Percentiles rank a stretch among this genome's conserved stretches.
phyloP scores from a whole-genome alignment of 2,888 invertebrate genomes.

The Hirtodrosophila trivittata region DNA sequence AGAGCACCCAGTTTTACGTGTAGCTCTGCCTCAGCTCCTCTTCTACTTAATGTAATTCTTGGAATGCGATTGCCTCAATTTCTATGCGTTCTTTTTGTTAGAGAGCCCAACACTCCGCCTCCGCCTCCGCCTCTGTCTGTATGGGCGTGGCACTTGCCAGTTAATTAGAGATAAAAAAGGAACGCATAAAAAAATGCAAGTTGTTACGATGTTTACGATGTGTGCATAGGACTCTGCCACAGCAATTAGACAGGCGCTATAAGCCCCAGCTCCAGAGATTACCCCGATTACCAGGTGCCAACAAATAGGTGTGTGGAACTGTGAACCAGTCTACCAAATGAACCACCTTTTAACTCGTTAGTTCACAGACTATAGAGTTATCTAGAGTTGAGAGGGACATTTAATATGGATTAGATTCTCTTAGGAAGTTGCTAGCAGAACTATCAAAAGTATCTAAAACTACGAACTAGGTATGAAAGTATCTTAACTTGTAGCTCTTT shows the following conservation, averaged over 20 bases:
- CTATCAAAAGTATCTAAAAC: too few relatives aligned
- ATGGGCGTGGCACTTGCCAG: constrained; percentile 20
- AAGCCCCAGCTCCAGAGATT: constrained; percentile 4
- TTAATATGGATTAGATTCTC: too few relatives aligned
- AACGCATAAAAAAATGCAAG: constrained; percentile 45
- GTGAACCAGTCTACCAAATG: too few relatives aligned
- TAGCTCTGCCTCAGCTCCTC: not conserved
- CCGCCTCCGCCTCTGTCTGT: not conserved
- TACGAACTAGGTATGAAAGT: too few relatives aligned
- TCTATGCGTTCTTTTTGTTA: constrained; percentile 25
- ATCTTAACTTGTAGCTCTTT: too few relatives aligned
- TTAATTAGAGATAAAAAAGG: constrained; percentile 25
- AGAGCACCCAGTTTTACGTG: constrained; percentile 16
- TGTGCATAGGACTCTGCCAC: constrained; percentile 1
- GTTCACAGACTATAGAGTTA: too few relatives aligned
- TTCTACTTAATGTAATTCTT: constrained; percentile 42
- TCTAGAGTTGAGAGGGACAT: too few relatives aligned
- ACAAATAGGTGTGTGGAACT: too few relatives aligned
- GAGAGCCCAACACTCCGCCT: not conserved
- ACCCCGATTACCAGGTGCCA: not conserved
- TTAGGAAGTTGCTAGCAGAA: too few relatives aligned
- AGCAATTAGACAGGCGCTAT: constrained; percentile 18
- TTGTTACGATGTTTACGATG: constrained; percentile 43
- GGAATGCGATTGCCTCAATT: constrained; percentile 59
- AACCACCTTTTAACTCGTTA: too few relatives aligned